Percentiles rank a stretch among this genome's conserved stretches.
These are phyloP conservation scores for Crax fasciolata DNA, from an alignment of 2,797 vertebrate species.

Conservation along the genomic window DNA sequence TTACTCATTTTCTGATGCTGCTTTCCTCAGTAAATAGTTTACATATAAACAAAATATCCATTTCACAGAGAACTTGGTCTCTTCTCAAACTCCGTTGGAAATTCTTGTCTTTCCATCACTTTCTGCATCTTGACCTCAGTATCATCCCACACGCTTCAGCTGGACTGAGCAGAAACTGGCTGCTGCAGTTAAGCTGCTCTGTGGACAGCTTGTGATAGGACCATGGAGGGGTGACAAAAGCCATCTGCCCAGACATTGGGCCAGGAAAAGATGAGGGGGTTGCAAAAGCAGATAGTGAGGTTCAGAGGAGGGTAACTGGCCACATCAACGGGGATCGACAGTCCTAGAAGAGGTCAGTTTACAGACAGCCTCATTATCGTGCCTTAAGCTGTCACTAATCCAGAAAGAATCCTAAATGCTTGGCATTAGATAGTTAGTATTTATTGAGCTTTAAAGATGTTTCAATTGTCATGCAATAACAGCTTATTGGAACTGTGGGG, in stretches of 20 bases:
- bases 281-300: not conserved
- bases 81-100: not conserved
- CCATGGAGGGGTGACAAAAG: not conserved
- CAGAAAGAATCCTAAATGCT: not conserved
- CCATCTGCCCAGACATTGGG: not conserved
- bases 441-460: slow-evolving; percentile 3
- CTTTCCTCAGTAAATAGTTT: not conserved
- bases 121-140: not conserved
- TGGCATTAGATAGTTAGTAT: not conserved
- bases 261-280: not conserved
- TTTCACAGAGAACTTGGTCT: not conserved
- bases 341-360: not conserved
- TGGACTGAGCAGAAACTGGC: not conserved
- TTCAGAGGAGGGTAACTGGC: not conserved
- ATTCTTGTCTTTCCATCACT: not conserved
- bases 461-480: not conserved
- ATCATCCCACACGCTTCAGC: not conserved
- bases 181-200: not conserved
- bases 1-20: not conserved
- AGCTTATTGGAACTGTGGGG: not conserved
- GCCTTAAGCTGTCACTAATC: not conserved
- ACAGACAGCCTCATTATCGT: not conserved
- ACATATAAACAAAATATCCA: not conserved
- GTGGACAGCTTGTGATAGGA: not conserved
- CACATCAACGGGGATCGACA: not conserved